Conservation (phyloP, 2,113 vertebrate species). For the Merops nubicus region DNA sequence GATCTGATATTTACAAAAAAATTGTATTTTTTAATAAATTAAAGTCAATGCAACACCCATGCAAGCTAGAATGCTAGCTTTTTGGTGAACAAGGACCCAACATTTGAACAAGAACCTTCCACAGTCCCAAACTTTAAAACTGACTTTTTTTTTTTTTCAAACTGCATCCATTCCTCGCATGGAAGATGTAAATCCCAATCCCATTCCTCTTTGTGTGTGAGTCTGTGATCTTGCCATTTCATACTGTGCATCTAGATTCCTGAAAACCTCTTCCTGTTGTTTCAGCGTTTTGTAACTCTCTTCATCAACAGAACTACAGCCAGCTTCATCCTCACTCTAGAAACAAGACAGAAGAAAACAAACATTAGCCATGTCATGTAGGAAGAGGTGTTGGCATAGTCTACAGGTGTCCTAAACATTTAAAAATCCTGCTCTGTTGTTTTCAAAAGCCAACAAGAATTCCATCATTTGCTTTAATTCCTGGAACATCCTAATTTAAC, state of each 20-base stretch:
- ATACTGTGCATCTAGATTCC: constrained; percentile 96
- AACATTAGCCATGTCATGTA: not conserved
- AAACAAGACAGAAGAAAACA: constrained; percentile 17
- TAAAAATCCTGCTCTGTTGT: not conserved
- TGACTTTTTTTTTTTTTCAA: constrained; percentile 67
- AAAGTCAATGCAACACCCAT: constrained; percentile 96
- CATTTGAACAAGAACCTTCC: constrained; percentile 79
- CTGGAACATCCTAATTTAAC: not conserved
- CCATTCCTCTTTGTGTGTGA: constrained; percentile 97
- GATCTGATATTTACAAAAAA: constrained; percentile 91
- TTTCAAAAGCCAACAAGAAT: not conserved
- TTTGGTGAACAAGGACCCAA: constrained; percentile 86
- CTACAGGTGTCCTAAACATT: fast-evolving
- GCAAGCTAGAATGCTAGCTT: constrained; percentile 90
- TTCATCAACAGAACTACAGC: constrained; percentile 85
- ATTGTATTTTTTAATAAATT: constrained; percentile 91
- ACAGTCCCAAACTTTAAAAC: constrained; percentile 69
- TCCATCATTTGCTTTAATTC: not conserved
- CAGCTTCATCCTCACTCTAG: constrained; percentile 89
- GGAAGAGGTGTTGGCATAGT: not conserved
- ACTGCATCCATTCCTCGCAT: constrained; percentile 95
- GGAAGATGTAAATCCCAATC: constrained; percentile 95
- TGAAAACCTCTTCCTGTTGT: constrained; percentile 97
- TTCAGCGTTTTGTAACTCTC: constrained; percentile 95
- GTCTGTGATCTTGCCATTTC: constrained; percentile 98